phyloP scores from a whole-genome alignment of 1,140 invertebrate species.

The Aradophagus sp. region DNA sequence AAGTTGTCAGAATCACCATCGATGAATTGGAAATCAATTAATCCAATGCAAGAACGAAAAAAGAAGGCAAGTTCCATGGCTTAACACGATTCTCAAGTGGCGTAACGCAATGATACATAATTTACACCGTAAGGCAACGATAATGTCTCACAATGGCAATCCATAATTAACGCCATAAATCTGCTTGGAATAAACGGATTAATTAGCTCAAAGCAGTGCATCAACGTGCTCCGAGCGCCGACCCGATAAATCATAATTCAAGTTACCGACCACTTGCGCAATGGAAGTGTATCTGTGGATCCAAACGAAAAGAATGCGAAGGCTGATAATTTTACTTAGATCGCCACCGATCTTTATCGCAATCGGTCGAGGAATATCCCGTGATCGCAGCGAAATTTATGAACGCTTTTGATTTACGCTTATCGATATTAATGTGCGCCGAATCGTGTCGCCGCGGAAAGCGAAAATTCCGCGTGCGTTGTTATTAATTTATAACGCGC shows the following conservation, averaged over 20 bases:
- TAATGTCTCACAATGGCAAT: constrained; percentile 23
- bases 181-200: constrained; percentile 19
- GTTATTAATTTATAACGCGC: constrained; percentile 22
- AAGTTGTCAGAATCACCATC: too few species aligned
- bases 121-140: constrained; percentile 7
- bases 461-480: background rate
- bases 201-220: constrained; percentile 27
- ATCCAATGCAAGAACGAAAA: too few species aligned
- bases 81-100: background rate
- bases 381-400: too few species aligned
- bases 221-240: constrained; percentile 4
- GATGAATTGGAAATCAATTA: too few species aligned
- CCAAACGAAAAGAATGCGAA: too few species aligned
- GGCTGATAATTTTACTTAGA: too few species aligned
- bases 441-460: too few species aligned
- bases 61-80: too few species aligned
- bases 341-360: too few species aligned
- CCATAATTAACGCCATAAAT: constrained; percentile 45
- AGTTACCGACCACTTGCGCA: constrained; percentile 23
- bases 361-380: too few species aligned
- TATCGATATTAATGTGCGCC: too few species aligned
- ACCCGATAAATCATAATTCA: constrained; percentile 29
- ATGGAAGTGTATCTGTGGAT: constrained; percentile 9
- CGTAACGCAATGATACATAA: constrained; percentile 11
- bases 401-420: too few species aligned